phyloP scores from a whole-genome alignment of 1,140 invertebrate genomes.

The Drosophila setifemur region DNA sequence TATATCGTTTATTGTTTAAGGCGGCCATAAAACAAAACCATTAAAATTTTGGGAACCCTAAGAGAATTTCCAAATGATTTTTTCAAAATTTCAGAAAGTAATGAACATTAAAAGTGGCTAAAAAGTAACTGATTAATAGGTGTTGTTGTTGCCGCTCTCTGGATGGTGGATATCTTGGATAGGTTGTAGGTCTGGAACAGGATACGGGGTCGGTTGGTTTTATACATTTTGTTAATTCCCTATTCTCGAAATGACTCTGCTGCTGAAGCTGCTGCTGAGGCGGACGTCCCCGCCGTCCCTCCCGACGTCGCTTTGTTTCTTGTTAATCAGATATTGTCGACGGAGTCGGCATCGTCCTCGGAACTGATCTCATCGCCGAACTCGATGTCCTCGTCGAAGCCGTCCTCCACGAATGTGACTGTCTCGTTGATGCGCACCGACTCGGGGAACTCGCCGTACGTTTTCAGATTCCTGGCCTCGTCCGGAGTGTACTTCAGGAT shows the following conservation, averaged over 20 bases:
- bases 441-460: slow-evolving; percentile 99
- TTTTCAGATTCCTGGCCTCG: slow-evolving; percentile 99
- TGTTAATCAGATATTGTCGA: slow-evolving; percentile 85
- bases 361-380: slow-evolving; percentile 96
- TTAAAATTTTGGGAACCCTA: slow-evolving; percentile 55
- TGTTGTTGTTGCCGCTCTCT: slow-evolving; percentile 6
- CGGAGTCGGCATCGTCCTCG: slow-evolving; percentile 92
- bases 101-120: slow-evolving; percentile 31
- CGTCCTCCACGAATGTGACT: slow-evolving; percentile 96
- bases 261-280: slow-evolving; percentile 20
- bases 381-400: slow-evolving; percentile 96
- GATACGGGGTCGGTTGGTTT: slow-evolving; percentile 27
- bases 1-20: slow-evolving; percentile 29
- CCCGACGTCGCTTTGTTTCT: slow-evolving; percentile 51
- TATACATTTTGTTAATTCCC: slow-evolving; percentile 75
- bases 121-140: slow-evolving; percentile 26
- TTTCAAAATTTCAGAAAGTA: slow-evolving; percentile 18
- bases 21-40: slow-evolving; percentile 31
- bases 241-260: slow-evolving; percentile 61
- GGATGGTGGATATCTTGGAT: slow-evolving; percentile 1
- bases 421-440: slow-evolving; percentile 97
- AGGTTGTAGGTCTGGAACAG: slow-evolving; percentile 1
- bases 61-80: too few species aligned
- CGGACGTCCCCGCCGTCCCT: slow-evolving; percentile 27
- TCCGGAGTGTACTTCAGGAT: slow-evolving; percentile 99